Evolutionary conservation across 2,888 invertebrate species (phyloP).

Genomic region (Leucoma salicis): DNA sequence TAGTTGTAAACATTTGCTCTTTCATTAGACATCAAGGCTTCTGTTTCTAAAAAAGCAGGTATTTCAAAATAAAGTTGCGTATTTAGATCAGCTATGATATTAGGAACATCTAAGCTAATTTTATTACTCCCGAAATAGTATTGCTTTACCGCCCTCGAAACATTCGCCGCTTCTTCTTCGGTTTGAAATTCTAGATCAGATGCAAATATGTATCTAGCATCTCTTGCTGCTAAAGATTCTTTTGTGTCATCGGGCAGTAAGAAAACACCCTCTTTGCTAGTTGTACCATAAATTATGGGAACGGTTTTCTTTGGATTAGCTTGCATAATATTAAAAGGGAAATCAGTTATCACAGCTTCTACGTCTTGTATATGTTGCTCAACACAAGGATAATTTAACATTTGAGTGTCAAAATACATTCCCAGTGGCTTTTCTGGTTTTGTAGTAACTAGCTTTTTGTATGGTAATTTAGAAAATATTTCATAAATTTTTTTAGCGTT

Average conservation of each 20-base stretch:
- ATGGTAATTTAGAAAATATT: conserved; percentile 51
- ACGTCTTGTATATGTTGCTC: conserved; percentile 56
- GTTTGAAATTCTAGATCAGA: conserved; percentile 61
- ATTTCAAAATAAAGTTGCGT: conserved; percentile 69
- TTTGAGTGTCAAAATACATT: conserved; percentile 62
- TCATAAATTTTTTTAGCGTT: conserved; percentile 62
- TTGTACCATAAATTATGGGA: conserved; percentile 56
- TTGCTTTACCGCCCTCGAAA: conserved; percentile 50
- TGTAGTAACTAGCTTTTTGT: conserved; percentile 45
- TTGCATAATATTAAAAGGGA: conserved; percentile 59
- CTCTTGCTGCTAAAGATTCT: conserved; percentile 44
- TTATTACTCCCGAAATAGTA: conserved; percentile 71
- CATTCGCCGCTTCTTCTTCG: conserved; percentile 46
- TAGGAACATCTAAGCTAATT: conserved; percentile 57
- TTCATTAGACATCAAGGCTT: conserved; percentile 34
- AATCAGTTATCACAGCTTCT: conserved; percentile 58
- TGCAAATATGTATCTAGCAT: conserved; percentile 59
- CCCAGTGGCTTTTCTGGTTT: conserved; percentile 52
- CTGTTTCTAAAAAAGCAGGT: conserved; percentile 60
- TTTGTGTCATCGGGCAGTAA: conserved; percentile 34
- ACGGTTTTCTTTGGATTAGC: conserved; percentile 48
- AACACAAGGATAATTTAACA: conserved; percentile 64
- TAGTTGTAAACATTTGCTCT: conserved; percentile 58
- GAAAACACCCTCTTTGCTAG: conserved; percentile 61
- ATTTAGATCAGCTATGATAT: conserved; percentile 57